A percentile compares a stretch with the other conserved stretches of the same genome.
These are phyloP conservation scores for Patagioenas fasciata DNA, from an alignment of 2,113 vertebrate genomes.

Conservation along the genomic window DNA sequence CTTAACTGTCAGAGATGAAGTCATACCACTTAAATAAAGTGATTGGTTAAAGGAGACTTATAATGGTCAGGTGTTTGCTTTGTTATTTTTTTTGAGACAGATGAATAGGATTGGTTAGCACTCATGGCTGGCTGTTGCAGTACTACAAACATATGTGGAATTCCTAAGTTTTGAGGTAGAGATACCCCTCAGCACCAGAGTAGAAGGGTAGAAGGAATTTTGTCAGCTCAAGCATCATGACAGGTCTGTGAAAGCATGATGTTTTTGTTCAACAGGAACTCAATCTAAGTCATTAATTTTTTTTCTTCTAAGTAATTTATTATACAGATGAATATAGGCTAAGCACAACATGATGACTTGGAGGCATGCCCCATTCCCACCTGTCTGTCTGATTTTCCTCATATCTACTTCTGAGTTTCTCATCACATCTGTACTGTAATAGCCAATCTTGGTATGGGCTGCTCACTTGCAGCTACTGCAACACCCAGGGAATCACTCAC, in stretches of 20 bases:
- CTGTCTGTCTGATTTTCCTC: neutral
- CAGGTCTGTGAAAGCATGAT: neutral
- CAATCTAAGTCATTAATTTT: neutral
- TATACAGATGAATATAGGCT: neutral
- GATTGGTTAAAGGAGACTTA: neutral
- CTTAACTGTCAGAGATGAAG: neutral
- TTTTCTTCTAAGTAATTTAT: neutral
- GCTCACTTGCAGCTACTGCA: neutral
- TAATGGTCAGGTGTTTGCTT: neutral
- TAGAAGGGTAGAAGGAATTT: neutral
- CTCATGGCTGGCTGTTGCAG: neutral
- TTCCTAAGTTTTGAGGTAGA: neutral
- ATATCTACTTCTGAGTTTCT: neutral
- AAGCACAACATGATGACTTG: neutral
- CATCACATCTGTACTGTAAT: neutral
- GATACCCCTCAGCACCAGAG: neutral
- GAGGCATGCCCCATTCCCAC: neutral
- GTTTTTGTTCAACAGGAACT: neutral
- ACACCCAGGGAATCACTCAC: neutral
- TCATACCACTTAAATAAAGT: neutral
- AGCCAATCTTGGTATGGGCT: neutral
- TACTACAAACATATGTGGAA: neutral
- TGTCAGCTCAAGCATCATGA: neutral
- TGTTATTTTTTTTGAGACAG: neutral
- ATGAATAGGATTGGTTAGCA: neutral